Conservation (phyloP, 1,140 invertebrate species). For the Dendroctonus valens region DNA sequence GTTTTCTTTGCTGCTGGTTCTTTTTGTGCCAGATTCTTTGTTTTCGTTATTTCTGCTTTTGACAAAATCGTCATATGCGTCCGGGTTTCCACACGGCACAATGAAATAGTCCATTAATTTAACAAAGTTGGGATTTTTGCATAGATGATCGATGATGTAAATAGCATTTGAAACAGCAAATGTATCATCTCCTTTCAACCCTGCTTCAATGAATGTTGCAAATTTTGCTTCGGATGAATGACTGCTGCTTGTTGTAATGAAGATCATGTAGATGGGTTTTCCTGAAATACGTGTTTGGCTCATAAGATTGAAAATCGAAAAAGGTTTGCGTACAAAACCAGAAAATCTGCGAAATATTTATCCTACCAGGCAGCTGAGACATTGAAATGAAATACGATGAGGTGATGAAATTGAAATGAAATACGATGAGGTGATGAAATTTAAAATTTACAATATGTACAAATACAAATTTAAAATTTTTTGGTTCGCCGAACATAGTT, state of each 20-base stretch:
- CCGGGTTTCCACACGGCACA: slow-evolving; percentile 39
- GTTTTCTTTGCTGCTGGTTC: background rate
- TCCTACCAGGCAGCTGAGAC: no score
- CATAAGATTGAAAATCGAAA: slow-evolving; percentile 1
- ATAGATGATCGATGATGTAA: slow-evolving; percentile 34
- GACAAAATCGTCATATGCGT: slow-evolving; percentile 31
- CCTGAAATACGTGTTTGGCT: slow-evolving; percentile 10
- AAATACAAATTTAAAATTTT: no score
- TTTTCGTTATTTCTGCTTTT: background rate
- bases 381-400: no score
- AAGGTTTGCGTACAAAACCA: background rate
- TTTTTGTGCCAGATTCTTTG: background rate
- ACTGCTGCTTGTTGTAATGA: slow-evolving; percentile 13
- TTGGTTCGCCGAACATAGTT: no score
- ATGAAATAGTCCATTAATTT: slow-evolving; percentile 36
- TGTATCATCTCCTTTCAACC: slow-evolving; percentile 32
- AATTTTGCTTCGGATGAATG: slow-evolving; percentile 16
- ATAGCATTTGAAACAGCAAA: slow-evolving; percentile 36
- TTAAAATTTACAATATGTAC: no score
- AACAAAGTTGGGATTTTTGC: slow-evolving; percentile 26
- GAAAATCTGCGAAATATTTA: no score
- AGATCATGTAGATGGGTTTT: slow-evolving; percentile 34
- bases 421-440: no score
- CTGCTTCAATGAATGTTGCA: slow-evolving; percentile 35
- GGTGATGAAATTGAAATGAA: no score